Evolutionary conservation across 2,888 invertebrate species (phyloP), one percentile per base, ranked within the genome.

Genomic region (Saturnia japonica): DNA sequence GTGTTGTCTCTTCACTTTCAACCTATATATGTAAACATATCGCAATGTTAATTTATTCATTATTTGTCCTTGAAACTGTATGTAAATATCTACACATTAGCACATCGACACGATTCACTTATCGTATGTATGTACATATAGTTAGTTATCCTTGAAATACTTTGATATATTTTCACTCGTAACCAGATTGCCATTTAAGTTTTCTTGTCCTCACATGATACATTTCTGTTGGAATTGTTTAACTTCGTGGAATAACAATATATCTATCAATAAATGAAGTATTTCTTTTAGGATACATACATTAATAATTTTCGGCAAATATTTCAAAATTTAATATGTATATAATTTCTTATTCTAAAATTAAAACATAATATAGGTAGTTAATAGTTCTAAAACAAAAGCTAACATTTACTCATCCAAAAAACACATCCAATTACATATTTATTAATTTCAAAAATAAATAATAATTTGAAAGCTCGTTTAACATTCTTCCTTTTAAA

Each of bases 1-100:
- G 25, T 70, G 69, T 25, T 43, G 22, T 40, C 42, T 40, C 1
- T 70, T 19, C 6, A 54, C 22, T 42, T 40, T 25, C 16, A 47
- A 16, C 22, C 40, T 34, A 34, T 34, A 19, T 54, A 22, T 66
- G 42, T 16, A 19, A 34, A 47, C 34, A 51, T 12, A 22, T 34
- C 34, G 40, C 40, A 22, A 51, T 25, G 42, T 42, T 40, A 34
- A 28, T 51, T 64, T 40, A 51, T 47, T n/a, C 19, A 40, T 43
- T 22, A 54, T 66, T 70, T 70, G 67, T 67, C 70, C 70, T 70
- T 70, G 70, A 70, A 64, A 43, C 67, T 54, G 68, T n/a, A n/a
- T 66, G 45, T 67, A 57, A n/a, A 60, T 22, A 57, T 66, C 43
- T 69, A 47, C 47, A 66, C 22, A 70, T 60, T 43, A n/a, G 16